phyloP scores from a whole-genome alignment of 2,797 vertebrate genomes.

The Chaunax sp. region DNA sequence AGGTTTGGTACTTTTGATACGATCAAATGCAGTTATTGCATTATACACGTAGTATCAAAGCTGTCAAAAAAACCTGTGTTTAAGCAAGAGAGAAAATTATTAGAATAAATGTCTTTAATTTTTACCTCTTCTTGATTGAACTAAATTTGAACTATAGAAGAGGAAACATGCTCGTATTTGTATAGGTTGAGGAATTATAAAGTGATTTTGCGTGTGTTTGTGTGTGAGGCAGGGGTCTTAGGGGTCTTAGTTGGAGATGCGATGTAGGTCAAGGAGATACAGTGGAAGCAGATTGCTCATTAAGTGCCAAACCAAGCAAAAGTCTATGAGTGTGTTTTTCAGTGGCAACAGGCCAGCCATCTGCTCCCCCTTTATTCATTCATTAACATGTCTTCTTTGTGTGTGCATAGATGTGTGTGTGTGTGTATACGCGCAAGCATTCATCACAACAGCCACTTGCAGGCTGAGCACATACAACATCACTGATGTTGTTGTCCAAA shows the following conservation, averaged over 20 bases:
- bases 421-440: slow-evolving; percentile 49
- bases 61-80: too few species aligned
- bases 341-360: slow-evolving; percentile 79
- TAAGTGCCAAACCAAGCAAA: slow-evolving; percentile 84
- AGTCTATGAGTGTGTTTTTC: slow-evolving; percentile 80
- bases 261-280: slow-evolving; percentile 82
- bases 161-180: background rate
- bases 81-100: background rate
- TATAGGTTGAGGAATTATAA: background rate
- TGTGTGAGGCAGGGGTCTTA: slow-evolving; percentile 25
- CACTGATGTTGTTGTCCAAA: slow-evolving; percentile 76
- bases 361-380: slow-evolving; percentile 80
- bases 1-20: too few species aligned
- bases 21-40: too few species aligned
- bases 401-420: slow-evolving; percentile 36
- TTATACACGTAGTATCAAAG: too few species aligned
- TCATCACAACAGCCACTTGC: slow-evolving; percentile 68
- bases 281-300: slow-evolving; percentile 82
- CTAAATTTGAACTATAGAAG: background rate
- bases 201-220: slow-evolving; percentile 16
- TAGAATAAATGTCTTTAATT: background rate
- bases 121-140: background rate
- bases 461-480: slow-evolving; percentile 61
- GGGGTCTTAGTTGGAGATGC: slow-evolving; percentile 55
- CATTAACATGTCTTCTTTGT: slow-evolving; percentile 75